A percentile compares a stretch with the other conserved stretches of the same genome.
phyloP scores from a whole-genome alignment of 1,140 invertebrate genomes.

The Parapsyche elsis region DNA sequence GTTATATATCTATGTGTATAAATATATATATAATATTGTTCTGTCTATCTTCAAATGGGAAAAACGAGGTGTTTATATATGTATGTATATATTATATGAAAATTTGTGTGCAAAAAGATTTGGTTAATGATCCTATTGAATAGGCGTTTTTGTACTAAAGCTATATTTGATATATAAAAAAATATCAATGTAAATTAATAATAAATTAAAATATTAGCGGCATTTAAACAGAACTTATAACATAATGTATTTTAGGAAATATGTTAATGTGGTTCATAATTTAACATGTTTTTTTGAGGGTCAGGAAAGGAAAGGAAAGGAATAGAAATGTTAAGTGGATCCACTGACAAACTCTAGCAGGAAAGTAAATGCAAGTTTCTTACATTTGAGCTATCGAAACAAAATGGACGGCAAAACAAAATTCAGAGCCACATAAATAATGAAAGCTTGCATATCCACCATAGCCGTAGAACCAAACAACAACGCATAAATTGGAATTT shows the following conservation, averaged over 20 bases:
- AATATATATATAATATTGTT: not conserved
- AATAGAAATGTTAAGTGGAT: no score
- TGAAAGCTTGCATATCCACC: conserved; percentile 14
- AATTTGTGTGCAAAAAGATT: not conserved
- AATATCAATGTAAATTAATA: not conserved
- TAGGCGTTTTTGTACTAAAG: not conserved
- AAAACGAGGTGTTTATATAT: not conserved
- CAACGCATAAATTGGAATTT: no score
- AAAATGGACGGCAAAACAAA: not conserved
- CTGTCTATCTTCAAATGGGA: not conserved
- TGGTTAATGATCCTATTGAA: not conserved
- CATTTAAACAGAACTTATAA: no score
- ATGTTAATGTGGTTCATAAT: no score
- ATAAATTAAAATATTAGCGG: not conserved
- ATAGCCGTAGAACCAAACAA: not conserved
- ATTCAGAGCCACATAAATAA: conserved; percentile 4
- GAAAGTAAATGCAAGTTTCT: not conserved
- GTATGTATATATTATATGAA: not conserved
- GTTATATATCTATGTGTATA: no score
- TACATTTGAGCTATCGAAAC: conserved; percentile 21
- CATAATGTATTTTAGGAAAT: no score
- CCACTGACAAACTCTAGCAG: not conserved
- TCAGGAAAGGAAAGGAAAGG: no score
- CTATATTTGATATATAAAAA: not conserved
- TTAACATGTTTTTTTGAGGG: no score